phyloP scores from a whole-genome alignment of 2,797 vertebrate genomes.

The Rhinophrynus dorsalis region DNA sequence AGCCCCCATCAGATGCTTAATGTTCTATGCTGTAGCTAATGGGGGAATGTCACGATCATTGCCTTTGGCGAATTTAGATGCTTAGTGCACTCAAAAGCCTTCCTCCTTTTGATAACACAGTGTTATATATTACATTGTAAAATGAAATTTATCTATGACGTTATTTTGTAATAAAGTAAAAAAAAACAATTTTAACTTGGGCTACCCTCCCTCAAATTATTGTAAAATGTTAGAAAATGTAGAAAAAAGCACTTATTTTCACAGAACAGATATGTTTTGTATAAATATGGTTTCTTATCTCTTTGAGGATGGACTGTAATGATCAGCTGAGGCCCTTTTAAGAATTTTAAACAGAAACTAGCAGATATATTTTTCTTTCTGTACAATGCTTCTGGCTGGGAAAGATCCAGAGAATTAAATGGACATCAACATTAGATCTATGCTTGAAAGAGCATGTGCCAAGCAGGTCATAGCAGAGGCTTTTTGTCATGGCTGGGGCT shows the following conservation, averaged over 20 bases:
- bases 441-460: constrained; percentile 18
- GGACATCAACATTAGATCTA: constrained; percentile 13
- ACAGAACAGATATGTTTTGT: constrained; percentile 68
- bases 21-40: constrained; percentile 49
- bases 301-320: constrained; percentile 60
- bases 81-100: constrained; percentile 65
- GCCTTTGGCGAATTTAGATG: constrained; percentile 52
- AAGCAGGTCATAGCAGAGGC: neutral
- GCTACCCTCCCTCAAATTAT: constrained; percentile 59
- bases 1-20: constrained; percentile 29
- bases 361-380: neutral
- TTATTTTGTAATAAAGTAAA: constrained; percentile 72
- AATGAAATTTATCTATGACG: constrained; percentile 72
- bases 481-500: neutral
- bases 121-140: constrained; percentile 69
- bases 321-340: constrained; percentile 49
- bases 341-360: neutral
- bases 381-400: constrained; percentile 28
- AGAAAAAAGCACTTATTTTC: constrained; percentile 65
- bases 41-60: constrained; percentile 53
- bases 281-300: constrained; percentile 63
- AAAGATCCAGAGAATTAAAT: constrained; percentile 49
- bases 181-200: constrained; percentile 61
- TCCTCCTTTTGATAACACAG: constrained; percentile 75
- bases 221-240: constrained; percentile 57